Evolutionary conservation across 2,888 invertebrate genomes (phyloP).

Genomic region (Dorcus hopei): DNA sequence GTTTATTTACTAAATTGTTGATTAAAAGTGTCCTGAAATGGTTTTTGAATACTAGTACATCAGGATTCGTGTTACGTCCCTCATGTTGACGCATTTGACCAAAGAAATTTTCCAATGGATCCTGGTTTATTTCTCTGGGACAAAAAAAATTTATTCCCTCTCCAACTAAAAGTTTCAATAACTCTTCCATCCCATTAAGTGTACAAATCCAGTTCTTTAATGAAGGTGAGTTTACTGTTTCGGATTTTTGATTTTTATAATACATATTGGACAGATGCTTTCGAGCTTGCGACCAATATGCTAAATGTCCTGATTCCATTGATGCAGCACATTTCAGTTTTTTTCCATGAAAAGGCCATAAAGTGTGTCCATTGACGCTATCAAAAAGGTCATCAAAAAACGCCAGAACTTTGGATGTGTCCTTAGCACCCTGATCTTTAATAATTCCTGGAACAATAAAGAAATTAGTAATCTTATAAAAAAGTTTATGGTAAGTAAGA

Average conservation of each 20-base stretch:
- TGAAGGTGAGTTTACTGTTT: not conserved
- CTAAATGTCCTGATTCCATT: not conserved
- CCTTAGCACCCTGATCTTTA: not conserved
- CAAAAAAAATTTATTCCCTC: not conserved
- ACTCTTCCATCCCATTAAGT: not conserved
- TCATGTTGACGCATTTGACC: slow-evolving; percentile 21
- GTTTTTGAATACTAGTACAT: slow-evolving; percentile 5
- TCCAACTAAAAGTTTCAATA: not conserved
- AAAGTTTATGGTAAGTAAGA: no score
- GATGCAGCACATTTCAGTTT: not conserved
- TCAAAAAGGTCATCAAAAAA: slow-evolving; percentile 1
- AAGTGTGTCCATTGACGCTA: not conserved
- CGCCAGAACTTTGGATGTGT: not conserved
- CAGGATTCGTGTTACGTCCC: slow-evolving; percentile 18
- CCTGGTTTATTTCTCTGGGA: slow-evolving; percentile 15
- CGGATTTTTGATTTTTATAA: not conserved
- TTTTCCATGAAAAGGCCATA: not conserved
- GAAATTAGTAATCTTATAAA: no score
- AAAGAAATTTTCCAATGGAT: slow-evolving; percentile 25
- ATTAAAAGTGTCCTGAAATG: slow-evolving; percentile 21
- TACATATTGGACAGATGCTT: not conserved
- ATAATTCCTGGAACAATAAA: not conserved
- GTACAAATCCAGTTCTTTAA: not conserved
- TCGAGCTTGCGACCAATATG: not conserved
- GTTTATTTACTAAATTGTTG: slow-evolving; percentile 18